A percentile compares a stretch with the other conserved stretches of the same genome.
Conservation (phyloP, 2,797 vertebrate genomes). For the Toxotes lorentzi region DNA sequence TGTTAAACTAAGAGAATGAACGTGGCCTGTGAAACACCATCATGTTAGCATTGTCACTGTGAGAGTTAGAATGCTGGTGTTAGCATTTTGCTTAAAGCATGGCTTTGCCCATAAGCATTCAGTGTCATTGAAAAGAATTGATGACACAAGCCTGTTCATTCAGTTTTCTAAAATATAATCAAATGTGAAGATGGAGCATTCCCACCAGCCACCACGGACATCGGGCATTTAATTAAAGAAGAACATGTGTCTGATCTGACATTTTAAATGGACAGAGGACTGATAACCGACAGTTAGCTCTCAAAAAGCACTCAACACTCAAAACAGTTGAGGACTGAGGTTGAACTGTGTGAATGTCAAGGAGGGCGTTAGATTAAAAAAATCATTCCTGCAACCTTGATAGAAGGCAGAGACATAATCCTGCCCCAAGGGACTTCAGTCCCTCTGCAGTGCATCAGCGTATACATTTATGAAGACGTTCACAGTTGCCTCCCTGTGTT, state of each 20-base stretch:
- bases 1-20: slow-evolving; percentile 11
- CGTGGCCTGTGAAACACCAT: neutral
- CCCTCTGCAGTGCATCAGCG: neutral
- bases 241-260: slow-evolving; percentile 24
- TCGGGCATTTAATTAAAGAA: neutral
- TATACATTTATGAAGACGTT: slow-evolving; percentile 33
- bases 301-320: slow-evolving; percentile 22
- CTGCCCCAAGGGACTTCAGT: slow-evolving; percentile 8
- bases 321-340: neutral
- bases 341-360: slow-evolving; percentile 37
- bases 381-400: slow-evolving; percentile 38
- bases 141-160: slow-evolving; percentile 1
- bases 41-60: neutral
- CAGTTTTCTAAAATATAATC: neutral
- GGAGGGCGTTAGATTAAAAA: slow-evolving; percentile 23
- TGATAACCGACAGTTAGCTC: slow-evolving; percentile 22
- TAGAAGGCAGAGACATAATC: slow-evolving; percentile 29
- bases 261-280: slow-evolving; percentile 12
- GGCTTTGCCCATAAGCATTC: neutral
- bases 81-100: neutral
- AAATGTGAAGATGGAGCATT: slow-evolving; percentile 7
- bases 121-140: neutral
- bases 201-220: neutral
- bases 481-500: slow-evolving; percentile 33
- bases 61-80: neutral